Percentiles rank a stretch among this genome's conserved stretches.
These are phyloP conservation scores for Callocephalon fimbriatum DNA, from an alignment of 2,113 vertebrate genomes.

Conservation along the genomic window DNA sequence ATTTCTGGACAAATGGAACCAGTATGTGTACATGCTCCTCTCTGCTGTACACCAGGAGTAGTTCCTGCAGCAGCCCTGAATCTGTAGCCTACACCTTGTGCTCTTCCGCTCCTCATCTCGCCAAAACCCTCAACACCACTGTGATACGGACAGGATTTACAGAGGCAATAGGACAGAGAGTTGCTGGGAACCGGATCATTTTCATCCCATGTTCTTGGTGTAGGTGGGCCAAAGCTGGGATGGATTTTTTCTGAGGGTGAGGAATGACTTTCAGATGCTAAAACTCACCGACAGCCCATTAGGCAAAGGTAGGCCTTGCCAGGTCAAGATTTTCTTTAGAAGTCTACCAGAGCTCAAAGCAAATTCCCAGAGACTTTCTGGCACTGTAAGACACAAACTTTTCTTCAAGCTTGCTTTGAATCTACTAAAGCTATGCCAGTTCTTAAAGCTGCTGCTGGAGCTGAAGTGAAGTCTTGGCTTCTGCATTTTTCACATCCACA, in stretches of 20 bases:
- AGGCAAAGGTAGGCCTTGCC: neutral
- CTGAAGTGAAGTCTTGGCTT: neutral
- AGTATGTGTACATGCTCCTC: neutral
- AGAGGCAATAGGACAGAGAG: neutral
- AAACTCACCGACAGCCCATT: constrained; percentile 21
- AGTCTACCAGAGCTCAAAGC: constrained; percentile 5
- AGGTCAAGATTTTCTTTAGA: constrained; percentile 5
- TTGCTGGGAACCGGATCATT: neutral
- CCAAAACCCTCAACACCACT: fast-evolving
- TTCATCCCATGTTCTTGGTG: neutral
- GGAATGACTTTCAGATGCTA: neutral
- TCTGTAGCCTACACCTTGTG: neutral
- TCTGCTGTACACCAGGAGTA: neutral
- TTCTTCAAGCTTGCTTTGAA: neutral
- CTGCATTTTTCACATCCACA: neutral
- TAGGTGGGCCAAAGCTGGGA: neutral
- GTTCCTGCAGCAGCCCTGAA: neutral
- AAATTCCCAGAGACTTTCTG: constrained; percentile 23
- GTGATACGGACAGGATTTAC: neutral
- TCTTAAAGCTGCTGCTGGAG: constrained; percentile 26
- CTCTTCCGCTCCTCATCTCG: neutral
- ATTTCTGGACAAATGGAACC: neutral
- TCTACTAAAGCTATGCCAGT: neutral
- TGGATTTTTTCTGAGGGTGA: neutral
- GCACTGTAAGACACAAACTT: neutral